phyloP scores from a whole-genome alignment of 2,797 vertebrate genomes.

The Aldrovandia affinis region DNA sequence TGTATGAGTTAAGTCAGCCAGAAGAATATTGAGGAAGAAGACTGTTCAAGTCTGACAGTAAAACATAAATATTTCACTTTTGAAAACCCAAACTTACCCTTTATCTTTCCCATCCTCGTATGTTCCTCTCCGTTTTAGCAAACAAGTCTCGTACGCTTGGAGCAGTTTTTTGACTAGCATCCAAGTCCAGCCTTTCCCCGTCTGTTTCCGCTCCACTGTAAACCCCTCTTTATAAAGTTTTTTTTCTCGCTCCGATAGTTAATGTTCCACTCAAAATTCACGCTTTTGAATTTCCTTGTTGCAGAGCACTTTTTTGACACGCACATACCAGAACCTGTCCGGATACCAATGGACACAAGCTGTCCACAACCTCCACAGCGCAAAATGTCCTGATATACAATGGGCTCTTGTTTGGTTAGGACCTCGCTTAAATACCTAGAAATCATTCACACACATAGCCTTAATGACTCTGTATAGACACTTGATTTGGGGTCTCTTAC shows the following conservation, averaged over 20 bases:
- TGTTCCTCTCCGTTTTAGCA: constrained; percentile 36
- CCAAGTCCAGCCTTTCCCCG: constrained; percentile 61
- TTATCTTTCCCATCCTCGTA: constrained; percentile 49
- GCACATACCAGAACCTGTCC: background rate
- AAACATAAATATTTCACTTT: background rate
- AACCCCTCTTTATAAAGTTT: constrained; percentile 33
- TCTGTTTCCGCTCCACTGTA: constrained; percentile 7
- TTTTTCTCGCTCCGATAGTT: constrained; percentile 48
- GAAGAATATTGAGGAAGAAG: background rate
- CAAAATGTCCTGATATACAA: constrained; percentile 18
- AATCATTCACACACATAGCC: background rate
- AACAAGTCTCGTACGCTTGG: constrained; percentile 41
- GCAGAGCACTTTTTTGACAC: background rate
- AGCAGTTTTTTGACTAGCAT: constrained; percentile 27
- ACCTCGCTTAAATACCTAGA: background rate
- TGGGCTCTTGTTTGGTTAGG: constrained; percentile 16
- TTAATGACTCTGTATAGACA: background rate
- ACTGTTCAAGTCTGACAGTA: background rate
- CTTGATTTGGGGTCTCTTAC: background rate
- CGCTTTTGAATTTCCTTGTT: background rate
- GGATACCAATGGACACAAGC: background rate
- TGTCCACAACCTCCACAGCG: no score
- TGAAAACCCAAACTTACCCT: constrained; percentile 42
- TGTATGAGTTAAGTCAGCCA: background rate
- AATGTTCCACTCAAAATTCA: constrained; percentile 61